Evolutionary conservation across 2,113 vertebrate species (phyloP).

Genomic region (Platichthys flesus): DNA sequence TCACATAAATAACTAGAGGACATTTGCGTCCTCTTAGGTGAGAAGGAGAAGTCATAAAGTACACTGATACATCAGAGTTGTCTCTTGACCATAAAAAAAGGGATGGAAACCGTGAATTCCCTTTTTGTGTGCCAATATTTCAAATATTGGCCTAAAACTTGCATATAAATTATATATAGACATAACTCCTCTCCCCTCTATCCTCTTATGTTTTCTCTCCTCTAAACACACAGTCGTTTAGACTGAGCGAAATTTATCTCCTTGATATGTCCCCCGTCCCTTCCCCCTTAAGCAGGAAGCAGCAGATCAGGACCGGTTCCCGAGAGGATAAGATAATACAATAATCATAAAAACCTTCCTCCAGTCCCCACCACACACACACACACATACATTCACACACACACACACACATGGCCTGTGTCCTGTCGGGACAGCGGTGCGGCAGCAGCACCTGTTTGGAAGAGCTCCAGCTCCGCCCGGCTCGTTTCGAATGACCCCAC

Average conservation of each 20-base stretch:
- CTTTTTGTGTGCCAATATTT: not conserved
- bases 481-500: constrained; percentile 20
- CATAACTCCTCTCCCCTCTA: not conserved
- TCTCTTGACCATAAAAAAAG: not conserved
- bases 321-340: constrained; percentile 68
- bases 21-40: not conserved
- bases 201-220: not conserved
- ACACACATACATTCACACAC: constrained; percentile 2
- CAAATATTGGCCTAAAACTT: not conserved
- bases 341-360: constrained; percentile 57
- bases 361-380: constrained; percentile 12
- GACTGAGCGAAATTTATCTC: constrained; percentile 46
- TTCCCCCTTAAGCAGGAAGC: constrained; percentile 55
- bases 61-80: not conserved
- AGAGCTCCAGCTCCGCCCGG: constrained; percentile 53
- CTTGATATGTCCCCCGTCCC: constrained; percentile 26
- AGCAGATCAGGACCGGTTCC: constrained; percentile 57
- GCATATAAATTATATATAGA: not conserved
- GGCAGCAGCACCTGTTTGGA: constrained; percentile 76
- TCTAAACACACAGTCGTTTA: constrained; percentile 3
- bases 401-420: constrained; percentile 25
- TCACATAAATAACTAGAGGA: not conserved
- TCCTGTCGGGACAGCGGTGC: constrained; percentile 30
- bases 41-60: not conserved
- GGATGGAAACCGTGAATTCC: not conserved